Percentiles rank a stretch among this genome's conserved stretches.
Evolutionary conservation across 2,888 invertebrate species (phyloP).

Genomic region (Petrolisthes cinctipes): DNA sequence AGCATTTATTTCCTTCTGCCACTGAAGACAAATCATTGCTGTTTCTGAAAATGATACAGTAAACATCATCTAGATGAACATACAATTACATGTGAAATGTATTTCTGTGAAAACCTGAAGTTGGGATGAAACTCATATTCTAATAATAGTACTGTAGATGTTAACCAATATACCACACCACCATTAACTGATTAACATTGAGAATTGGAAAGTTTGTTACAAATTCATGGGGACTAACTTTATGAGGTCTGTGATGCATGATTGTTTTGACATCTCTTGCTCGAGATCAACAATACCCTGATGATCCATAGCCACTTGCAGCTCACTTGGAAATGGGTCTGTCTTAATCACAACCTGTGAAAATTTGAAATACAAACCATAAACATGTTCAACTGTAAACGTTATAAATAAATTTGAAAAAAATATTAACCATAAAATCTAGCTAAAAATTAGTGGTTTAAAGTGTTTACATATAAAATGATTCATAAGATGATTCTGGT

Average conservation of each 20-base stretch:
- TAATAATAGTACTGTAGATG: too few species aligned
- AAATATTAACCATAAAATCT: too few species aligned
- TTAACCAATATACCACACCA: too few species aligned
- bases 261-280: background rate
- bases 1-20: background rate
- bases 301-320: background rate
- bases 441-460: too few species aligned
- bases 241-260: background rate
- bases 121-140: too few species aligned
- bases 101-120: too few species aligned
- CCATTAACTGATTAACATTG: too few species aligned
- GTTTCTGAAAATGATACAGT: background rate
- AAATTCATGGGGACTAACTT: conserved; percentile 14
- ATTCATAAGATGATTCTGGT: too few species aligned
- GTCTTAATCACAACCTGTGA: background rate
- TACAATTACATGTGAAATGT: too few species aligned
- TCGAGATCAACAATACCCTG: conserved; percentile 26
- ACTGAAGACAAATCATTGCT: background rate
- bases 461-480: too few species aligned
- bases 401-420: too few species aligned
- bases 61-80: background rate
- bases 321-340: background rate
- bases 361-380: background rate
- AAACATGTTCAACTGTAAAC: too few species aligned
- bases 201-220: background rate